Evolutionary conservation across 2,888 invertebrate species (phyloP).

Genomic region (Mimumesa dahlbomi): DNA sequence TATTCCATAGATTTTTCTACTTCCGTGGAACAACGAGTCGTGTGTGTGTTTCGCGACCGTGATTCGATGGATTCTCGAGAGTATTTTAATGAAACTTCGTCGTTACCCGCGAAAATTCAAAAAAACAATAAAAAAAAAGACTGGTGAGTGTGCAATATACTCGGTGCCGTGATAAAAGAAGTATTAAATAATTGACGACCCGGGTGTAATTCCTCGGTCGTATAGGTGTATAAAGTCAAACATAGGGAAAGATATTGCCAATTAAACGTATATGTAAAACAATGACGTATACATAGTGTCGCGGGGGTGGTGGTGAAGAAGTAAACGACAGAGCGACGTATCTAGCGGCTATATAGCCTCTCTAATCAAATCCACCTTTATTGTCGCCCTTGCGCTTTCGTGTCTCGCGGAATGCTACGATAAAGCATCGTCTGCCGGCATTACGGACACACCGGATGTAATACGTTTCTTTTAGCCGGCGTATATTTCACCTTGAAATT

Average conservation of each 20-base stretch:
- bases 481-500: constrained; percentile 43
- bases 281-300: too few species aligned
- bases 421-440: constrained; percentile 29
- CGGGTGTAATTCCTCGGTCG: too few species aligned
- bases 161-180: too few species aligned
- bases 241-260: constrained; percentile 3
- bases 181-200: too few species aligned
- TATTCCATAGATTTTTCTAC: constrained; percentile 3
- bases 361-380: constrained; percentile 60
- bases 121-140: too few species aligned
- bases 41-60: background rate
- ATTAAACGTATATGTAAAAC: constrained; percentile 21
- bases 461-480: constrained; percentile 6
- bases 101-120: too few species aligned
- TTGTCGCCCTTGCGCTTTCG: constrained; percentile 34
- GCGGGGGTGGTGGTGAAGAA: background rate
- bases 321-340: background rate
- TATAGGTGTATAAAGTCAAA: too few species aligned
- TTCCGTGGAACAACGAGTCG: background rate
- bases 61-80: background rate
- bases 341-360: background rate
- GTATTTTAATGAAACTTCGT: too few species aligned
- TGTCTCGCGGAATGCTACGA: constrained; percentile 16
- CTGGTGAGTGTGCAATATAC: too few species aligned
- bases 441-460: constrained; percentile 26